Base-by-base conservation (phyloP, 2,113 vertebrate genomes). In the Empidonax traillii region DNA sequence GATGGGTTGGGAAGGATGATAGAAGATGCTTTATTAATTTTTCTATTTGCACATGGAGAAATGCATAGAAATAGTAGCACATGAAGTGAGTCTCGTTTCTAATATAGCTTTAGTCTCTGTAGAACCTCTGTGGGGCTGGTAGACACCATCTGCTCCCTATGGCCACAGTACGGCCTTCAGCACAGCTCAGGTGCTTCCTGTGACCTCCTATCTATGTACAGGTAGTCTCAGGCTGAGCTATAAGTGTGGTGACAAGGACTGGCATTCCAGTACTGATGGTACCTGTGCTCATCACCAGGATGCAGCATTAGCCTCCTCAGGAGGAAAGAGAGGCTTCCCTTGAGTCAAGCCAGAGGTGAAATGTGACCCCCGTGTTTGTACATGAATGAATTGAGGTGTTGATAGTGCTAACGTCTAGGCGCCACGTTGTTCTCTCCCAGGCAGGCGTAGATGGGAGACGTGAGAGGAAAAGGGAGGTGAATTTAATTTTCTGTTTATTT, bases 131-230 rank as follows among this genome's bases (percentile, higher is more conserved):
- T 15, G 15, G 52, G 58, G 31, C 19, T 25, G 33, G 43, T 17
- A n/a, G 37, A 14, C 23, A 13, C 33, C 0, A 1, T 16, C 62
- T 0, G 1, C 49, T 75, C 74, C 1, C 1, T 3, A 0, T 10
- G 37, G 72, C 33, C 28, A 3, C 5, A 6, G 43, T 22, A 41
- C 1, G 1, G 73, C 49, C 49, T 30, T 37, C 39, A 35, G 63
- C 72, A 22, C 41, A 20, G 37, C 39, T 75, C 61, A 14, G 24
- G 43, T 49, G 55, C 49, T 59, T 72, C 30, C 66, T 2, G 1
- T 75, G 58, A 14, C 37, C 6, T 79, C 33, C 69, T 37, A 41
- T 59, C 49, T 12, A 3, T 7, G 24, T 25, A 31, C 53, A 39
- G 33, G 59, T 30, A 55, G 72, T 39, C 43, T 58, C 0, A 0